Conservation (phyloP, 2,888 invertebrate genomes). For the Acanthosoma haemorrhoidale region DNA sequence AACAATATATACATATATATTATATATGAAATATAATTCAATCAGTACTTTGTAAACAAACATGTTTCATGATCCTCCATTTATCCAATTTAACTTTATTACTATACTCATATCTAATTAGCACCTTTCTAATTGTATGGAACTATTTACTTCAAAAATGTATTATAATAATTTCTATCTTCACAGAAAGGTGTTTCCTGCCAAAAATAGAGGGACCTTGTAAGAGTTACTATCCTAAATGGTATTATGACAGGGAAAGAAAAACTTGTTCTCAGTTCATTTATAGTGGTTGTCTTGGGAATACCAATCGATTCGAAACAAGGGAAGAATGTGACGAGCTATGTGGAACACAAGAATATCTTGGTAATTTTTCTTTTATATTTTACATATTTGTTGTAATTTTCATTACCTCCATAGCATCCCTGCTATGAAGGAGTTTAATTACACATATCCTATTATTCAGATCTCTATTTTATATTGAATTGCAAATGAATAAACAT, state of each 20-base stretch:
- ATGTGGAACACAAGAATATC: conserved; percentile 59
- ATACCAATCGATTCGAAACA: conserved; percentile 78
- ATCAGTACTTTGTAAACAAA: too few species aligned
- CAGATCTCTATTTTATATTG: not conserved
- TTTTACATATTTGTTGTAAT: too few species aligned
- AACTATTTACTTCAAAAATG: too few species aligned
- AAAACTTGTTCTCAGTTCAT: conserved; percentile 78
- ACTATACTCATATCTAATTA: too few species aligned
- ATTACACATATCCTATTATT: not conserved
- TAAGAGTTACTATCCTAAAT: conserved; percentile 67
- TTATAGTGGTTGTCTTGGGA: conserved; percentile 89
- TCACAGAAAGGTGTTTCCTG: conserved; percentile 66
- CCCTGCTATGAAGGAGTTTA: not conserved
- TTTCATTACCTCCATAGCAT: not conserved
- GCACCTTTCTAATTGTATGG: too few species aligned
- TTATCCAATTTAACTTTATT: too few species aligned
- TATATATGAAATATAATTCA: too few species aligned
- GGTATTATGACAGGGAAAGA: conserved; percentile 73
- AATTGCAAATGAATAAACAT: too few species aligned
- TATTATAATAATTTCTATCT: not conserved
- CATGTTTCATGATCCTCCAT: too few species aligned
- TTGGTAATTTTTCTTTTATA: conserved; percentile 54
- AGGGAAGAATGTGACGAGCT: conserved; percentile 68
- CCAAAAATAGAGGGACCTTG: conserved; percentile 81
- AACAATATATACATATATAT: too few species aligned